phyloP scores from a whole-genome alignment of 2,888 invertebrate genomes.

The Meiosimyza decipiens region DNA sequence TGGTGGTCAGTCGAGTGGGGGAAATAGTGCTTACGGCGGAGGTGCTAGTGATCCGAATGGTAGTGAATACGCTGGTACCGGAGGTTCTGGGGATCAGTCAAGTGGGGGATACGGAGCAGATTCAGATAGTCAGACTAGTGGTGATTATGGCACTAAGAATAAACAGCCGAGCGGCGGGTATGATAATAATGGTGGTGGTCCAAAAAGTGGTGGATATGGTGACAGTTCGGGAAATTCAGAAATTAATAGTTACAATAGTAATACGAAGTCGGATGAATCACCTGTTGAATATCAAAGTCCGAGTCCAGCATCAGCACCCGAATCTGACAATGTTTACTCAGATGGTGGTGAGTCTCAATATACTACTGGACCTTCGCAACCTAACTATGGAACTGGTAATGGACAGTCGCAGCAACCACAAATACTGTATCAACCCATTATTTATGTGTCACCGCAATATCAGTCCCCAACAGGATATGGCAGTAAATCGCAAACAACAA shows the following conservation, averaged over 20 bases:
- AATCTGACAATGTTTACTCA: neutral
- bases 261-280: neutral
- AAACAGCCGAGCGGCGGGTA: neutral
- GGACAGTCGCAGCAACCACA: constrained; percentile 43
- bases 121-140: neutral
- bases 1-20: neutral
- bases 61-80: neutral
- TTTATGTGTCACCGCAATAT: constrained; percentile 51
- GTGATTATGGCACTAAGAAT: neutral
- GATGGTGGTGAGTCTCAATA: neutral
- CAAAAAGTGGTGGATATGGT: constrained; percentile 16
- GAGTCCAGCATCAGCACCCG: constrained; percentile 1
- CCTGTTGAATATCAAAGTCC: neutral
- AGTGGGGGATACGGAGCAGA: neutral
- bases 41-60: constrained; percentile 20
- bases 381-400: neutral
- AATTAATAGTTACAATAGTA: neutral
- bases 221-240: neutral
- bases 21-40: constrained; percentile 34
- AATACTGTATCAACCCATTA: constrained; percentile 59
- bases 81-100: neutral
- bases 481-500: constrained; percentile 13
- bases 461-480: constrained; percentile 22
- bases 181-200: constrained; percentile 3
- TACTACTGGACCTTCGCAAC: neutral